Evolutionary conservation across 2,888 invertebrate species (phyloP), one percentile per base, ranked within the genome.

Genomic region (Polylopha cassiicola): DNA sequence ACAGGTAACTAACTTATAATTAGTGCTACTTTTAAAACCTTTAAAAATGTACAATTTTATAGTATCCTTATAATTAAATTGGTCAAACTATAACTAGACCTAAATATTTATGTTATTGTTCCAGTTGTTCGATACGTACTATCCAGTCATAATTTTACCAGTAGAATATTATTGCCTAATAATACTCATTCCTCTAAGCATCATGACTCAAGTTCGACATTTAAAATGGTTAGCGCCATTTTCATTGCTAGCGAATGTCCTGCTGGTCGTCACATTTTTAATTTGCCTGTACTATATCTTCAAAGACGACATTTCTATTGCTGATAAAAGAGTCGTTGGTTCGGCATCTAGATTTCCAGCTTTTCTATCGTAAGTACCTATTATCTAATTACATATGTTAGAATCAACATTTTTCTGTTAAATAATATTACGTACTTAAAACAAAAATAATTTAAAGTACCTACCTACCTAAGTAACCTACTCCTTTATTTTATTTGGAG

Each of bases 261-360:
- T 94, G 18, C 92, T 97, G 59, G 77, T 93, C 0, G 65, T 88
- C 1, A 94, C 95, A 0, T 91, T 98, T 52, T 87, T 80, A 14
- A 92, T 98, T 53, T 94, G 95, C 10, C 86, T 95, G 16, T 94
- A 93, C 70, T 95, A 93, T 63, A 89, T 96, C 65, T 91, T 96
- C 59, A 87, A 86, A 50, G 78, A 73, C 22, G 62, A 70, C 21
- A 64, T 85, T 21, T 58, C 65, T 9, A 78, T 76, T 48, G 61
- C 65, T 1, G 87, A 86, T 28, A 88, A 89, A 44, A 77, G 78
- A 2, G 61, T 89, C 24, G 75, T 89, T 17, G 87, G 89, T 0
- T 69, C 86, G 10, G 66, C 86, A 20, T 69, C 73, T 0, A 84
- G 90, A 45, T 79, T 95, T 37, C 98, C 98, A 0, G 88, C 95